Conservation (phyloP, 2,113 vertebrate genomes). For the Pterocles orientalis region DNA sequence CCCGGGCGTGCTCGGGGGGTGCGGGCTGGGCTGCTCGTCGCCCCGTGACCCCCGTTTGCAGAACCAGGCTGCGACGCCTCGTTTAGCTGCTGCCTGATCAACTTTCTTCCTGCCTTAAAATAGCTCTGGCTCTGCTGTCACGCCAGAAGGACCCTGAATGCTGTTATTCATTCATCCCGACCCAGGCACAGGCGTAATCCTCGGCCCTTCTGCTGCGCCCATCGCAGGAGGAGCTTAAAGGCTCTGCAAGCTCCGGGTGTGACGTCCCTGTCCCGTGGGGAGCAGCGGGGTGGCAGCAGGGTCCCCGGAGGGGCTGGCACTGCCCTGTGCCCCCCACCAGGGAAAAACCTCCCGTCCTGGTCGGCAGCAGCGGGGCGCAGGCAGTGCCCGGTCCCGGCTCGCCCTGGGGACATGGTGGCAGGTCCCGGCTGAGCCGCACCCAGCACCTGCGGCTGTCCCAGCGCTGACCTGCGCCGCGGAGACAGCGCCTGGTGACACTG, state of each 20-base stretch:
- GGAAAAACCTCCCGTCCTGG: not conserved
- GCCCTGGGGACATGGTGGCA: not conserved
- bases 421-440: not conserved
- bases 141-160: not conserved
- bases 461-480: not conserved
- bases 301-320: not conserved
- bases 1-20: not conserved
- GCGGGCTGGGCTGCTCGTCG: not conserved
- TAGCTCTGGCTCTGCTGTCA: not conserved
- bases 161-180: not conserved
- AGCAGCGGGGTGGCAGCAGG: not conserved
- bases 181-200: not conserved
- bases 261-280: fast-evolving
- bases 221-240: slow-evolving; percentile 24
- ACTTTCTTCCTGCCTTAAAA: not conserved
- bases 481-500: not conserved
- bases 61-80: not conserved
- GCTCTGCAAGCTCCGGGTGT: not conserved
- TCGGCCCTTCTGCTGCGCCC: not conserved
- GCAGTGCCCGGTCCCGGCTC: not conserved
- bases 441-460: not conserved
- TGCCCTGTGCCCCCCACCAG: not conserved
- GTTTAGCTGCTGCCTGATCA: not conserved
- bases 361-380: not conserved
- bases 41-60: not conserved